A percentile compares a stretch with the other conserved stretches of the same genome.
Conservation (phyloP, 2,797 vertebrate species). For the Gymnothorax reevesii region DNA sequence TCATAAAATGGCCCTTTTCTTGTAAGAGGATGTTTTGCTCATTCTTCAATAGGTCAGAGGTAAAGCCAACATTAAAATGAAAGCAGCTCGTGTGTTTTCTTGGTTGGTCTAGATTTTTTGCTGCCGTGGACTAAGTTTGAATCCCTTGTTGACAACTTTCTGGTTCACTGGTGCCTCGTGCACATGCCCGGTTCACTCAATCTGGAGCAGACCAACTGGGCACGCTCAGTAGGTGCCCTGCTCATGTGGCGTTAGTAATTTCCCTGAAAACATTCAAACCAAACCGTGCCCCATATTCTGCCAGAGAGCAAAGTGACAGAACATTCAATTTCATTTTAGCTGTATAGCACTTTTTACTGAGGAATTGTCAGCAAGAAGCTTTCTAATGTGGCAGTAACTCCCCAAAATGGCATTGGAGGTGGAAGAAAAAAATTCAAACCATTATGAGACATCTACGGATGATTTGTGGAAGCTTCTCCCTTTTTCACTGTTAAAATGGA, state of each 20-base stretch:
- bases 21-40: background rate
- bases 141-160: conserved; percentile 48
- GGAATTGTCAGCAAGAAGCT: too few relatives aligned
- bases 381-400: too few relatives aligned
- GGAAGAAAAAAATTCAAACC: too few relatives aligned
- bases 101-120: background rate
- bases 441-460: background rate
- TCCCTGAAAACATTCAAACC: conserved; percentile 9
- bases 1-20: background rate
- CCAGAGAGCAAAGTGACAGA: background rate
- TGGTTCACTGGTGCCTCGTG: conserved; percentile 47
- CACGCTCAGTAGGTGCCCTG: background rate
- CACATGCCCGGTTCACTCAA: conserved; percentile 37
- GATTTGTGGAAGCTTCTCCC: background rate
- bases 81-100: background rate
- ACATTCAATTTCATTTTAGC: too few relatives aligned
- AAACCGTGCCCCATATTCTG: background rate
- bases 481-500: background rate
- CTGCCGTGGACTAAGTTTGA: background rate
- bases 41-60: background rate
- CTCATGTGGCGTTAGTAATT: background rate
- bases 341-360: too few relatives aligned
- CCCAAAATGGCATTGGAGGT: too few relatives aligned
- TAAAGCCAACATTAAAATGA: background rate
- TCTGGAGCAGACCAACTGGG: conserved; percentile 26